Base-by-base conservation (phyloP, 2,888 invertebrate species). In the Calliphora vomitoria region DNA sequence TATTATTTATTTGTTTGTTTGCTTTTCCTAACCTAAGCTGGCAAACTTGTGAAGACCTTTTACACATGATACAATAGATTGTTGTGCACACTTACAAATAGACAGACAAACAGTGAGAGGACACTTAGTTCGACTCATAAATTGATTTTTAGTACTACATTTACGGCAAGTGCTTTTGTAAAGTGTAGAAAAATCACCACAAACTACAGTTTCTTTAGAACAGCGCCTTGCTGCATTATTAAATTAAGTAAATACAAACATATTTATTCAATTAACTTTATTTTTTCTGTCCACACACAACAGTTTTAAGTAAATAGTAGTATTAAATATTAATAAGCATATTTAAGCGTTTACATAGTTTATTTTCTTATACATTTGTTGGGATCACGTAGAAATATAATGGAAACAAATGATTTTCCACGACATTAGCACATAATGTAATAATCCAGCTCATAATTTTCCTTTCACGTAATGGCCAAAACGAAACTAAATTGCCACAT, bases 381-480 rank as follows among this genome's bases (percentile, higher is more conserved):
- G 35, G 31, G n/a, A 25, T 50, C 68, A 68, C 68, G 44, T 68
- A 18, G 31, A 75, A 47, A 58, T 47, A 38, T 80, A 66, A 58
- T 58, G 55, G 55, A 74, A 66, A 44, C 44, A 74, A 82, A 68
- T 58, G 82, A 74, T 74, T 74, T 82, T 82, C 82, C 82, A 82
- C 47, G 64, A 82, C 55, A 74, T 82, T 82, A 74, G 66, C 66
- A 82, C 55, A 82, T 66, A 66, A 74, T 82, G 50, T 44, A 15
- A 82, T 74, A 82, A 82, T 74, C 74, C 25, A 15, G 8, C 25
- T 74, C 35, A 74, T 82, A 74, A 66, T 68, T 82, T 74, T 58
- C 10, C 41, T 55, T 74, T 80, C 25, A 11, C 31, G n/a, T 55
- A 53, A 53, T 47, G 50, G 20, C 62, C 50, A n/a, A 69, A 62